Base-by-base conservation (phyloP, 2,888 invertebrate species). In the Tetragnatha montana region DNA sequence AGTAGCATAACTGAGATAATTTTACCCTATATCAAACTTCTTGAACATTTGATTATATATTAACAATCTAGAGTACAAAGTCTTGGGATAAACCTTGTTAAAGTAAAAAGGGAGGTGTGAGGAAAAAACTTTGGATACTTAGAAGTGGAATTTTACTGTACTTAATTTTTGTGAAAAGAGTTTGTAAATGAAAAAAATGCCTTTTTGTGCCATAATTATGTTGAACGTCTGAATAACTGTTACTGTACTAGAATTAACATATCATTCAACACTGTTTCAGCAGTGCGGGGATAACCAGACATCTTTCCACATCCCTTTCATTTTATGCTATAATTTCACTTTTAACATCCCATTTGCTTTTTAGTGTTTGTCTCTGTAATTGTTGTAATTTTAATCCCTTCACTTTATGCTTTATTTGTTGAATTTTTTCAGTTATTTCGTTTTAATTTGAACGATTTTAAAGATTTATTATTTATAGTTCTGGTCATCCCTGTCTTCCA, bases 181-280 rank as follows among this genome's bases (percentile, higher is more conserved):
- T 81, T 88, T 83, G 60, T 88, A 82, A 69, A 79, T 50, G 74
- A 83, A 50, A 60, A 22, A 89, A 85, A 84, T 89, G 89, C 89
- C 89, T 89, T 85, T 89, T 89, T 76, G 89, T 89, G 89, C 89
- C 89, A 89, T 89, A 89, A 81, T 81, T 75, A 81, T 85, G 89
- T 89, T 69, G 76, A 78, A 80, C 85, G 75, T 89, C 81, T 76
- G 85, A 50, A 79, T 81, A 81, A 74, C 81, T 89, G 85, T 89
- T 85, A 85, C 81, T 85, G 76, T 85, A 89, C 81, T 89, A 89
- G 89, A 89, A 89, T 89, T 89, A 85, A 89, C 89, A 89, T 89
- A 89, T 89, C 89, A 89, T 85, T 83, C 88, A 84, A 84, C 88
- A 88, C 88, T 88, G 88, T 88, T 84, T 80, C 74, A 79, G 78